Percentiles rank a stretch among this genome's conserved stretches.
These are phyloP conservation scores for Macaca mulatta DNA, from an alignment of 2,113 vertebrate genomes.

Conservation along the genomic window DNA sequence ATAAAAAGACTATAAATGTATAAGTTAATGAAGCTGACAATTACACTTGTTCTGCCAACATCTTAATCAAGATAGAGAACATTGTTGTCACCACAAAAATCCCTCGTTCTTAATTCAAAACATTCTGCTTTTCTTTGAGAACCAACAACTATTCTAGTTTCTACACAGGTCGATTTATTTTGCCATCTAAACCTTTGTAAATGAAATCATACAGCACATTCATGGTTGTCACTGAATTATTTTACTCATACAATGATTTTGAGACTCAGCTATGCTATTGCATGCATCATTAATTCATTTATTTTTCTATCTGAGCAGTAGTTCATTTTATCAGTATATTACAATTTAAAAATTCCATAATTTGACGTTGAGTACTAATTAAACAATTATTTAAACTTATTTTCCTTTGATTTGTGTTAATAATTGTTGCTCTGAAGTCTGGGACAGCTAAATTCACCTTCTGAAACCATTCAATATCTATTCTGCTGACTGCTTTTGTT, in stretches of 20 bases:
- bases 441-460: background rate
- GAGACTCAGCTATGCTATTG: background rate
- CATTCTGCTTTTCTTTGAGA: background rate
- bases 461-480: background rate
- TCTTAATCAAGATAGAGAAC: background rate
- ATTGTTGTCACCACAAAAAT: background rate
- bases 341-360: background rate
- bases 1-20: background rate
- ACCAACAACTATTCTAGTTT: background rate
- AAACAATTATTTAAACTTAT: background rate
- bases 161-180: background rate
- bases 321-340: background rate
- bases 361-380: background rate
- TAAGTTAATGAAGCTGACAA: background rate
- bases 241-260: background rate
- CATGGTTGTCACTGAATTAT: background rate
- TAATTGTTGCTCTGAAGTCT: background rate
- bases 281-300: background rate
- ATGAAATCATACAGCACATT: background rate
- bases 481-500: background rate
- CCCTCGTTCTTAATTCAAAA: background rate
- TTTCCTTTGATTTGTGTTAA: background rate
- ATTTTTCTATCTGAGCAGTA: background rate
- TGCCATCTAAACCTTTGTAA: background rate
- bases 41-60: background rate